Base-by-base conservation (phyloP, 2,113 vertebrate species). In the Strix aluco region DNA sequence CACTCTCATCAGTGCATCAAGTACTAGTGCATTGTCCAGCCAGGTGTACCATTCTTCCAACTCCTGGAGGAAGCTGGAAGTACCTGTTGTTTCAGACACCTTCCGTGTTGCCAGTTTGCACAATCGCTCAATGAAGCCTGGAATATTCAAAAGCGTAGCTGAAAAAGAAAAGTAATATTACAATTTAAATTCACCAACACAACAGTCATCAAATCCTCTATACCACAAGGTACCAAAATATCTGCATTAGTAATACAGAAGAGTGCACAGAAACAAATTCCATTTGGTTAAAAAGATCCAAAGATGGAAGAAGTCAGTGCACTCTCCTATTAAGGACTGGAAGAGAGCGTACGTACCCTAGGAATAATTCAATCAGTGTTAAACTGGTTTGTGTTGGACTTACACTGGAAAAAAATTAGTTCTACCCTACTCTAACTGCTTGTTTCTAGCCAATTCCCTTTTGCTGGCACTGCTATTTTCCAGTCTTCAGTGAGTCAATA, bases 11-110 rank as follows among this genome's bases (percentile, higher is more conserved):
- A 99, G 98, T 3, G 99, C 98, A n/a, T 99, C 99, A 52, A 99
- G 97, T 29, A 99, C 99, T 66, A 99, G 97, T 1, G 99, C 99
- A 0, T 99, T 99, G 98, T 99, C 99, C 84, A 99, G 98, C 99
- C 99, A 99, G 1, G 99, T 99, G 98, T 99, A 99, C 99, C 99
- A 99, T 79, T 99, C 99, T 81, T 99, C 99, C 93, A 99, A 83
- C 95, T 99, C 99, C 97, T 99, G 99, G 67, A 99, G 98, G 93
- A 99, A 99, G 97, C 98, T 99, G 30, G 99, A 98, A 46, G 99
- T 98, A 51, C 99, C 99, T 0, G 99, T 98, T 32, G 99, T 99
- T 95, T 99, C 99, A 5, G 99, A 99, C 38, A 99, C 99, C 78
- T 99, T 99, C 59, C 99, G 94, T 6, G 99, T 99, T 36, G 99